A percentile compares a stretch with the other conserved stretches of the same genome.
Evolutionary conservation across 1,140 invertebrate genomes (phyloP).

Genomic region (Drosophila gunungcola): DNA sequence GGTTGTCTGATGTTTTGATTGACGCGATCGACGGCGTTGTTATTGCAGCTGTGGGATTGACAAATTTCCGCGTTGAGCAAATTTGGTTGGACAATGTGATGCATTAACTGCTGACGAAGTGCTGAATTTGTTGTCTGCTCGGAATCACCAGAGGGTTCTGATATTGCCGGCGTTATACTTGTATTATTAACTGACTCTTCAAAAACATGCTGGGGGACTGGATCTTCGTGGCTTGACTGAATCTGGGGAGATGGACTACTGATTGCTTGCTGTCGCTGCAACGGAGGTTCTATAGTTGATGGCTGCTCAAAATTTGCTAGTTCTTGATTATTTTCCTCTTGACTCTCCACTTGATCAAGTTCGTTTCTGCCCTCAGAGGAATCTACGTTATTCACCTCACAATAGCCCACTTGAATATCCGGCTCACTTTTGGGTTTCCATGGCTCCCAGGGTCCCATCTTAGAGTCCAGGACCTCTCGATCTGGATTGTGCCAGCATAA

Average conservation of each 20-base stretch:
- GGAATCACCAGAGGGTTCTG: background rate
- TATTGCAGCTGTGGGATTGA: conserved; percentile 9
- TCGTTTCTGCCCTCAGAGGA: background rate
- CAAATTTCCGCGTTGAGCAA: background rate
- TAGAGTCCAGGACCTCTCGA: background rate
- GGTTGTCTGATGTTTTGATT: conserved; percentile 29
- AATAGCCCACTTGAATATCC: background rate
- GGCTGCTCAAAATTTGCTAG: background rate
- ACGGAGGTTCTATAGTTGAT: background rate
- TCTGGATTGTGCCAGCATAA: conserved; percentile 58
- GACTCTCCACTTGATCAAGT: background rate
- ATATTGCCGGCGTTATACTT: no score
- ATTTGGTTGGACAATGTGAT: conserved; percentile 35
- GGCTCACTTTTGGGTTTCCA: conserved; percentile 7
- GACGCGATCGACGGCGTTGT: conserved; percentile 12
- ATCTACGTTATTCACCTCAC: background rate
- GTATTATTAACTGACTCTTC: background rate
- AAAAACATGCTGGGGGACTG: background rate
- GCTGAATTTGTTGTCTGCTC: background rate
- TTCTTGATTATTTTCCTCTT: background rate
- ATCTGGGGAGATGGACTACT: background rate
- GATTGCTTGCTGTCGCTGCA: background rate
- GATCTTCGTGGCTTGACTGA: background rate
- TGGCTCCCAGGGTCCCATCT: conserved; percentile 24
- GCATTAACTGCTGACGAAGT: conserved; percentile 24